Evolutionary conservation across 2,888 invertebrate genomes (phyloP).

Genomic region (Apamea epomidion): DNA sequence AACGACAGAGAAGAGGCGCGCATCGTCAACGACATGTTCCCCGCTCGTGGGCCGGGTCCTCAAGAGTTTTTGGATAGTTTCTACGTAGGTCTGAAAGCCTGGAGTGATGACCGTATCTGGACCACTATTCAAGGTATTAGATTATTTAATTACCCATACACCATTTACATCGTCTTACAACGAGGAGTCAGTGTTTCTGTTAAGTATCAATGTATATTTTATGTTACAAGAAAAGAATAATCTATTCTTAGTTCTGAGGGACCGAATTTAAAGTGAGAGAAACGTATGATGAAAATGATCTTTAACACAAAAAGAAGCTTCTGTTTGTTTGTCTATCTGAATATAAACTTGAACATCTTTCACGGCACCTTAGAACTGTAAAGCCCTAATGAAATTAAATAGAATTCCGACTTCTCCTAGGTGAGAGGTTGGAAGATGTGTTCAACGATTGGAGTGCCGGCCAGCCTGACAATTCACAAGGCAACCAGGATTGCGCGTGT

Average conservation of each 20-base stretch:
- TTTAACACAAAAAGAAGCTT: background rate
- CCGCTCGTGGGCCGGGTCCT: background rate
- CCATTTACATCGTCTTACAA: too few relatives aligned
- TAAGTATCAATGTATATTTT: background rate
- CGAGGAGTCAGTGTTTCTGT: background rate
- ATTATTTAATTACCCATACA: background rate
- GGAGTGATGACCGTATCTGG: background rate
- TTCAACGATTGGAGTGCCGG: background rate
- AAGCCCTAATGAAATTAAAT: too few relatives aligned
- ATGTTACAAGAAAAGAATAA: background rate
- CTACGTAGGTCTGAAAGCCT: conserved; percentile 8
- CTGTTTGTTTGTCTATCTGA: too few relatives aligned
- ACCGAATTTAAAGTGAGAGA: background rate
- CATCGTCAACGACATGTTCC: conserved; percentile 24
- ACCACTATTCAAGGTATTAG: conserved; percentile 6
- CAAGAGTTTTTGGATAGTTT: background rate
- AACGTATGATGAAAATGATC: background rate
- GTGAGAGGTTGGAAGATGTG: background rate
- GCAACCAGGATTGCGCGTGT: background rate
- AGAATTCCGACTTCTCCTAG: too few relatives aligned
- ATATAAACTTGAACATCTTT: too few relatives aligned
- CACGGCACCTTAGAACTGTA: too few relatives aligned
- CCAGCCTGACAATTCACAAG: background rate
- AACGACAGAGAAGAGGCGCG: conserved; percentile 41
- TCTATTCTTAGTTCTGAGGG: background rate